Percentiles rank a stretch among this genome's conserved stretches.
Evolutionary conservation across 2,797 vertebrate species (phyloP).

Genomic region (Otolemur crassicaudatus): DNA sequence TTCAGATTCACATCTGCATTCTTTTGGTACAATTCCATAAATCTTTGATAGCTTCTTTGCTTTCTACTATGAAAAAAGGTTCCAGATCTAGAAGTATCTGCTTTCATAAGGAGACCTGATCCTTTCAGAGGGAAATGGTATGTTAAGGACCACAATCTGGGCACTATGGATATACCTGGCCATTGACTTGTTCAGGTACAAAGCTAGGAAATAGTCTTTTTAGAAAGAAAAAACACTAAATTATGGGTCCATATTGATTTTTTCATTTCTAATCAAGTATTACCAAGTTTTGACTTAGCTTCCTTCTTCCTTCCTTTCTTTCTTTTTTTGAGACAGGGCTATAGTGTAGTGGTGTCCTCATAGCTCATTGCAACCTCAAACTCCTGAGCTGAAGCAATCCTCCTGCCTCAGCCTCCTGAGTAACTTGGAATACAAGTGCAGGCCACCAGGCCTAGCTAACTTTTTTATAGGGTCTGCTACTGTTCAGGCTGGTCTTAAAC

Average conservation of each 20-base stretch:
- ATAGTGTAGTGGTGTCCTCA: background rate
- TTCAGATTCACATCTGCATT: background rate
- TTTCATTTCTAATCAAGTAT: conserved; percentile 23
- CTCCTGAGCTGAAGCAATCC: background rate
- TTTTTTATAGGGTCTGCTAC: background rate
- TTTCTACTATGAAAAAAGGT: background rate
- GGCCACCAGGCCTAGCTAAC: background rate
- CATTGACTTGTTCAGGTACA: background rate
- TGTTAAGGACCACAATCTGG: background rate
- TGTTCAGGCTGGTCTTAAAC: background rate
- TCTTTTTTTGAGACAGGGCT: background rate
- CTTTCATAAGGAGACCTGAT: background rate
- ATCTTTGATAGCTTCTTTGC: background rate
- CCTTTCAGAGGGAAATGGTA: background rate
- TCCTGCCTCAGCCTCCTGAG: background rate
- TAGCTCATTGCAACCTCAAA: background rate
- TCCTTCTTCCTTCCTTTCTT: background rate
- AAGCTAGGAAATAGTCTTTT: background rate
- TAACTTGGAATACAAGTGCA: background rate
- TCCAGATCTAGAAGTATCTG: background rate
- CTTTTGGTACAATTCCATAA: background rate
- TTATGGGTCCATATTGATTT: background rate
- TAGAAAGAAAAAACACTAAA: background rate
- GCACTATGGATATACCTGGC: background rate
- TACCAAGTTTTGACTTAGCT: background rate